phyloP scores from a whole-genome alignment of 2,888 invertebrate species.

The Neoitamus cyanurus region DNA sequence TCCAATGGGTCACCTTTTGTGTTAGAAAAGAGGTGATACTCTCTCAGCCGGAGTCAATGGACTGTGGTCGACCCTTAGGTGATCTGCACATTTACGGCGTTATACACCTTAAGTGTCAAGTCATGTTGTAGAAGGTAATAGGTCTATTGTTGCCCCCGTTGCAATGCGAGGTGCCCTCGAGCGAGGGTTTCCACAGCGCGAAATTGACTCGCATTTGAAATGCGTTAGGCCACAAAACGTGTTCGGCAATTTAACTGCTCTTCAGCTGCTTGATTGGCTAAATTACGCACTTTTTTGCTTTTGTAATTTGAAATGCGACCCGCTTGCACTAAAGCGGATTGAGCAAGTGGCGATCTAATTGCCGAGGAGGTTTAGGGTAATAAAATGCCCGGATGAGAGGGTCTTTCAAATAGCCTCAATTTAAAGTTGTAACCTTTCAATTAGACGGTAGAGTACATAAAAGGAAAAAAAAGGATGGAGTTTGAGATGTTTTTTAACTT shows the following conservation, averaged over 20 bases:
- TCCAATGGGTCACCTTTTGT: neutral
- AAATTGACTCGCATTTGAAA: constrained; percentile 10
- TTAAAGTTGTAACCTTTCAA: neutral
- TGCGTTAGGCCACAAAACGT: neutral
- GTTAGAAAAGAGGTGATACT: constrained; percentile 14
- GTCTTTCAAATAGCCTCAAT: neutral
- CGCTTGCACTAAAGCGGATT: neutral
- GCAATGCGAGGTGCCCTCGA: neutral
- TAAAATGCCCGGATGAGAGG: neutral
- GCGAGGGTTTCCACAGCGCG: neutral
- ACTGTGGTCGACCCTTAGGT: constrained; percentile 18
- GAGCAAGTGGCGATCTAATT: neutral
- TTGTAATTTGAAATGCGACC: neutral
- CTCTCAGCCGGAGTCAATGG: constrained; percentile 23
- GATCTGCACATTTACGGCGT: neutral
- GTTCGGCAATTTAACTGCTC: neutral
- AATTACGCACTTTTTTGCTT: neutral
- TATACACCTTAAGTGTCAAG: constrained; percentile 15
- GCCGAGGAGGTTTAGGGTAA: neutral
- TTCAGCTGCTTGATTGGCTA: neutral
- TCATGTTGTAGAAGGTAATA: constrained; percentile 2
- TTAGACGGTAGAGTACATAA: neutral
- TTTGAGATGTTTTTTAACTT: too few species aligned
- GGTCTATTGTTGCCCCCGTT: neutral
- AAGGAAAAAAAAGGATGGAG: neutral